Conservation (phyloP, 2,797 vertebrate genomes). For the Rhinella marina region DNA sequence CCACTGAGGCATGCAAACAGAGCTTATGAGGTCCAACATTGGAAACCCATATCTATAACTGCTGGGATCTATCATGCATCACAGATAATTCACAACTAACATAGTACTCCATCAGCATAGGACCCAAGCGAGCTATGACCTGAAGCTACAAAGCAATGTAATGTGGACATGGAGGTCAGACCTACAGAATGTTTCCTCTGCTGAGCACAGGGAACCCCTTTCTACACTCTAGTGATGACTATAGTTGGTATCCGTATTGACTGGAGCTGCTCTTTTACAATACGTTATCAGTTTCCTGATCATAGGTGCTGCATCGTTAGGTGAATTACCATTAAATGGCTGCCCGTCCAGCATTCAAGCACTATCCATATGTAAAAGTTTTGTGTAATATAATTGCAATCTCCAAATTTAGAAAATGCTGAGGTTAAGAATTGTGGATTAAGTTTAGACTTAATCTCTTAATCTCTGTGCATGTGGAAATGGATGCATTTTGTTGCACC, state of each 20-base stretch:
- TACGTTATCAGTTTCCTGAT: background rate
- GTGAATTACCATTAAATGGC: background rate
- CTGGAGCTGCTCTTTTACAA: background rate
- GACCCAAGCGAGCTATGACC: background rate
- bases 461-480: background rate
- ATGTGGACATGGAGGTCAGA: background rate
- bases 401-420: background rate
- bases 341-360: background rate
- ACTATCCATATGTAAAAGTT: background rate
- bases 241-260: background rate
- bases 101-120: background rate
- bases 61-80: no score
- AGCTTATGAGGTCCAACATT: no score
- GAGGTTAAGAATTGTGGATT: background rate
- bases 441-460: background rate
- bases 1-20: no score
- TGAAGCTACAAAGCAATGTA: background rate
- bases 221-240: background rate
- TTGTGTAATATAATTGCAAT: background rate
- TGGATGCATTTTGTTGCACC: conserved; percentile 22
- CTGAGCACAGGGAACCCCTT: no score
- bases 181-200: background rate
- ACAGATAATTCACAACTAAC: background rate
- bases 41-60: no score
- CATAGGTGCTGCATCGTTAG: conserved; percentile 1